Evolutionary conservation across 2,797 vertebrate genomes (phyloP), one percentile per base, ranked within the genome.

Genomic region (Crypturellus tataupa): DNA sequence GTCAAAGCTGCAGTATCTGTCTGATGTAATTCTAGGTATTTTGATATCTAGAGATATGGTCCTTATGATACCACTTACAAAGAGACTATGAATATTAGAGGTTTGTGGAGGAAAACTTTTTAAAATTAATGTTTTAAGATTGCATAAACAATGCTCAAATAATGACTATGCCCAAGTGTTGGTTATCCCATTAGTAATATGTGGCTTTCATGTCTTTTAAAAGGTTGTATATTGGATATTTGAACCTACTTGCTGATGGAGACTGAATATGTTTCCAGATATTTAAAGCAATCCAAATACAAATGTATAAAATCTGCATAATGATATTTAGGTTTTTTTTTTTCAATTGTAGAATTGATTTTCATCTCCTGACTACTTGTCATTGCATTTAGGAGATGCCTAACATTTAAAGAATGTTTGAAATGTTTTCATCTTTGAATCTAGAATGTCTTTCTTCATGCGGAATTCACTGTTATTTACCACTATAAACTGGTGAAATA

Each of bases 111-210:
- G 27, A 56, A 70, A 47, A 73, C 35, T 13, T 69, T 80, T 2
- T 11, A 17, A 49, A 49, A 25, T 8, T 60, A 39, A 25, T 70
- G 29, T 85, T 84, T 80, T 78, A 25, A 68, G 14, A 51, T 6
- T 80, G 0, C 6, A 31, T 73, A 67, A 73, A 53, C 19, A 55
- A 42, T 31, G 3, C 13, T 63, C 19, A 25, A 21, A 53, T 49
- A 23, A 92, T 15, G 4, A 75, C 4, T 15, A 27, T 47, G 9
- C 3, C 20, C 0, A 12, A 3, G 0, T 6, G 0, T 35, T 67
- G 20, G 40, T 80, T 51, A 44, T 44, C 18, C 5, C 6, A 53
- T 40, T 64, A 68, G 31, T 8, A 70, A 73, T 56, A 4, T 31
- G 35, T 39, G 14, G 3, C 4, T 0, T 37, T 78, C 42, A 9